Evolutionary conservation across 2,797 vertebrate genomes (phyloP).

Genomic region (Furcifer pardalis): DNA sequence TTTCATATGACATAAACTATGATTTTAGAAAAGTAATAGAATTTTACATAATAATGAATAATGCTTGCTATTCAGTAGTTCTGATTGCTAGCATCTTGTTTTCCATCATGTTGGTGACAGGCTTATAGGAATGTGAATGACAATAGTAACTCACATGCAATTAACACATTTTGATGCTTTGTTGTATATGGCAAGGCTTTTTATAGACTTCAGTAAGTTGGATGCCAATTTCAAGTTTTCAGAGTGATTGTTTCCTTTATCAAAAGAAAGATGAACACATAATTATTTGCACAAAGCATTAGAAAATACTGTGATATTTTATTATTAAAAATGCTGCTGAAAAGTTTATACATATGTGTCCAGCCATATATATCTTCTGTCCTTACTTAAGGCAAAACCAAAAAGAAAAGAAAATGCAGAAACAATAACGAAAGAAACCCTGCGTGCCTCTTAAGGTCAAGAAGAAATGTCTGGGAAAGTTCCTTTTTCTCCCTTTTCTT

Average conservation of each 20-base stretch:
- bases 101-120: conserved; percentile 11
- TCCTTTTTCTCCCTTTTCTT: conserved; percentile 74
- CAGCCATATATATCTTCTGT: conserved; percentile 96
- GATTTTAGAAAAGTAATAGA: neutral
- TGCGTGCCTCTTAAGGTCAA: conserved; percentile 82
- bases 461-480: conserved; percentile 85
- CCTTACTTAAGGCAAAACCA: conserved; percentile 90
- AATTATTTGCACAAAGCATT: conserved; percentile 85
- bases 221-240: conserved; percentile 38
- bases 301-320: conserved; percentile 99
- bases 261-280: conserved; percentile 71
- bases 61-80: neutral
- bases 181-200: conserved; percentile 15
- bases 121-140: neutral
- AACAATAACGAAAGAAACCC: conserved; percentile 87
- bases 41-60: conserved; percentile 1
- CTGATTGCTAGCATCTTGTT: neutral
- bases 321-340: conserved; percentile 98
- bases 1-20: neutral
- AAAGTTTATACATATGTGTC: conserved; percentile 95
- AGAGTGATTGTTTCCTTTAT: conserved; percentile 48
- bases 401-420: conserved; percentile 80
- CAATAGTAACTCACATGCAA: conserved; percentile 37
- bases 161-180: conserved; percentile 11
- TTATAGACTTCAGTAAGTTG: conserved; percentile 20